Conservation (phyloP, 2,113 vertebrate genomes). For the Erythrolamprus reginae region DNA sequence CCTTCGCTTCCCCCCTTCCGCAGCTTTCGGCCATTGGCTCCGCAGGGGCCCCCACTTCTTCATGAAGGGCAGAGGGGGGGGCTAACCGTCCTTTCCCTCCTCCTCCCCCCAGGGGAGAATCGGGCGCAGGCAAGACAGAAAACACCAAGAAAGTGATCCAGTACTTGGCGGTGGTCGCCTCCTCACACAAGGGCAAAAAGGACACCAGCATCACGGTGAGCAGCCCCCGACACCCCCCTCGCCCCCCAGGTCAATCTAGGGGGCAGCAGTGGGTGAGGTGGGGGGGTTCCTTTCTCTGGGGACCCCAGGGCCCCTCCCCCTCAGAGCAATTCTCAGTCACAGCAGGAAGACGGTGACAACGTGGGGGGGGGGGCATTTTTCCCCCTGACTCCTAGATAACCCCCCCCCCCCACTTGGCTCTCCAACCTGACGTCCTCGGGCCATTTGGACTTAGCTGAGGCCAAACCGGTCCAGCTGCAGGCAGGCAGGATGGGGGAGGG, state of each 20-base stretch:
- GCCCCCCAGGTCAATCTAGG: too few relatives aligned
- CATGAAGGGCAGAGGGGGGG: neutral
- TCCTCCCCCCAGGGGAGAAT: slow-evolving; percentile 80
- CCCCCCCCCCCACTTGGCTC: neutral
- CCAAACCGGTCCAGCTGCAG: neutral
- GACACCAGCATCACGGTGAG: slow-evolving; percentile 88
- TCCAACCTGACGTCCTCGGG: neutral
- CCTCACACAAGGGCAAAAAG: slow-evolving; percentile 94
- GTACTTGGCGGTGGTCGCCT: slow-evolving; percentile 92
- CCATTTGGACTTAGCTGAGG: neutral
- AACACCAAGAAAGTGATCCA: slow-evolving; percentile 98
- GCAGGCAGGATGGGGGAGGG: too few relatives aligned
- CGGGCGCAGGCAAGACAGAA: slow-evolving; percentile 93
- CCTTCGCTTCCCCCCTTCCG: neutral
- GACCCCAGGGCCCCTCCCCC: neutral
- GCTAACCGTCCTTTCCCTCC: neutral
- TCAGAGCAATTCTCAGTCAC: neutral
- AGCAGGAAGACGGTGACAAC: neutral
- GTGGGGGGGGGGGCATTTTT: neutral
- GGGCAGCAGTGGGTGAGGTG: slow-evolving; percentile 11
- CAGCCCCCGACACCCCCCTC: neutral
- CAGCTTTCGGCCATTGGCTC: neutral
- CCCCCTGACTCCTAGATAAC: neutral
- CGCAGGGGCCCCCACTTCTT: neutral
- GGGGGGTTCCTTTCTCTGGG: slow-evolving; percentile 5